A percentile compares a stretch with the other conserved stretches of the same genome.
Conservation (phyloP, 64 coral and sea anemone genomes). For the Acropora tenuis region DNA sequence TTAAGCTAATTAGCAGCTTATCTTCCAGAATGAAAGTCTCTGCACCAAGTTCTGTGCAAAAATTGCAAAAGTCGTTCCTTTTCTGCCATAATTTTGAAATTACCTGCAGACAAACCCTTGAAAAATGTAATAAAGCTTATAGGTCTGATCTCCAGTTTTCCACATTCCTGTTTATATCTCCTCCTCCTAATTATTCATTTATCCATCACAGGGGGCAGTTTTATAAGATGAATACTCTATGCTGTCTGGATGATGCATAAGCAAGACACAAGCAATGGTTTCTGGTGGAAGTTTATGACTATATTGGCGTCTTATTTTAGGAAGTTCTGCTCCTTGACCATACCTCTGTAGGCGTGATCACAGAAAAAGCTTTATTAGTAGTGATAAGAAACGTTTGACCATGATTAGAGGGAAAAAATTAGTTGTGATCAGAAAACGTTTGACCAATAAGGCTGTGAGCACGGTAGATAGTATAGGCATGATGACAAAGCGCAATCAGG, state of each 20-base stretch:
- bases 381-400: too few relatives aligned
- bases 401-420: too few relatives aligned
- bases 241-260: conserved; percentile 34
- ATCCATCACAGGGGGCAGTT: not conserved
- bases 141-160: not conserved
- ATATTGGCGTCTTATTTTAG: not conserved
- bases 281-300: not conserved
- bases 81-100: conserved; percentile 29
- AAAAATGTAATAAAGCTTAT: conserved; percentile 32
- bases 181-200: too few relatives aligned
- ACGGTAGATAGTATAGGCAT: too few relatives aligned
- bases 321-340: not conserved
- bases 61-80: conserved; percentile 37
- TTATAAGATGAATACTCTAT: not conserved
- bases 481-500: too few relatives aligned
- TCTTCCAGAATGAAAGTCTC: conserved; percentile 25
- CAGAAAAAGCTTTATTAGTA: too few relatives aligned
- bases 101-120: conserved; percentile 46
- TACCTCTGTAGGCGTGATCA: too few relatives aligned
- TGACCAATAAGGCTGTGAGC: too few relatives aligned
- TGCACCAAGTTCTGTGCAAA: conserved; percentile 36
- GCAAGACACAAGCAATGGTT: not conserved
- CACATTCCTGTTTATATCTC: not conserved
- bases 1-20: not conserved
- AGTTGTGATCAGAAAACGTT: too few relatives aligned